A percentile compares a stretch with the other conserved stretches of the same genome.
phyloP scores from a whole-genome alignment of 2,113 vertebrate species.

The Clarias magur region DNA sequence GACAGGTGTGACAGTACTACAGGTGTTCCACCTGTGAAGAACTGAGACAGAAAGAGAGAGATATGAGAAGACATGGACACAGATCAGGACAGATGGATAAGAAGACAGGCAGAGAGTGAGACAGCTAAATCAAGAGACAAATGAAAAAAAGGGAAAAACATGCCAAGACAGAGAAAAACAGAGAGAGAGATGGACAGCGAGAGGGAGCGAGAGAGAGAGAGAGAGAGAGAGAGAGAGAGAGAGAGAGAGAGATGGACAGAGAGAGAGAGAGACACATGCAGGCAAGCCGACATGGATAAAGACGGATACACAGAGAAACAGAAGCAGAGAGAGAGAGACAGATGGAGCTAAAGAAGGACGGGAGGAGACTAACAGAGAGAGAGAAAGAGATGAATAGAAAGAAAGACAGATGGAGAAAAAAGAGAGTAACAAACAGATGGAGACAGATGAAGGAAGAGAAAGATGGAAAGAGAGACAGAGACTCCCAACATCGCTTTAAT shows the following conservation, averaged over 20 bases:
- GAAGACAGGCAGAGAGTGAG: slow-evolving; percentile 54
- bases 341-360: neutral
- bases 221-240: neutral
- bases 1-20: neutral
- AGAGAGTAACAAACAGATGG: neutral
- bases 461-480: slow-evolving; percentile 1
- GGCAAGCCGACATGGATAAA: neutral
- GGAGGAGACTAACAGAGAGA: neutral
- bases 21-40: neutral
- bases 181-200: neutral
- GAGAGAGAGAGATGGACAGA: neutral
- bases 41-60: slow-evolving; percentile 37
- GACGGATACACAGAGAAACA: slow-evolving; percentile 52
- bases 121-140: neutral
- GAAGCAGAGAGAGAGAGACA: neutral
- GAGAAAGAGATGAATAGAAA: fast-evolving
- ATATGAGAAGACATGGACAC: slow-evolving; percentile 2
- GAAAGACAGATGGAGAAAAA: neutral
- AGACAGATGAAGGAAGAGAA: neutral
- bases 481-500: neutral
- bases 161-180: slow-evolving; percentile 49
- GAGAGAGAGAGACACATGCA: too few species aligned
- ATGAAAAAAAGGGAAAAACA: neutral
- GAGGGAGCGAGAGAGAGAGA: neutral
- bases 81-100: neutral